Conservation (phyloP, 2,888 invertebrate genomes). For the Hololepta plana region DNA sequence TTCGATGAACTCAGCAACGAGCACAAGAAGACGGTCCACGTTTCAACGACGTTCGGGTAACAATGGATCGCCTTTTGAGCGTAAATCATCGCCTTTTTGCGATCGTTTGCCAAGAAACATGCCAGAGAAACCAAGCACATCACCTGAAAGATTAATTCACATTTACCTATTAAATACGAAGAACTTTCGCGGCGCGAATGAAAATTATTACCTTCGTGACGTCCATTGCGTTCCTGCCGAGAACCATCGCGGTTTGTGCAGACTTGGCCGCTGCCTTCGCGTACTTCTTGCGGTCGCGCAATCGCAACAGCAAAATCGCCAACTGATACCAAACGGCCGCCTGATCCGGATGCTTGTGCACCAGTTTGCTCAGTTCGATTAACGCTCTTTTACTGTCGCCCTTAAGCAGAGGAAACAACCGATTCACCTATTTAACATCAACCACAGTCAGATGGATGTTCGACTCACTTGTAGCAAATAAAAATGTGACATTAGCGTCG, state of each 20-base stretch:
- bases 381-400: conserved; percentile 27
- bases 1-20: no score
- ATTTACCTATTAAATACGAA: not conserved
- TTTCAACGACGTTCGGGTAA: conserved; percentile 50
- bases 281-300: conserved; percentile 21
- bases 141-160: conserved; percentile 23
- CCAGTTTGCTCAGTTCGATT: conserved; percentile 28
- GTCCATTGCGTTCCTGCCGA: conserved; percentile 31
- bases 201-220: conserved; percentile 30
- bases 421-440: not conserved
- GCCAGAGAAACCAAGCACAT: conserved; percentile 39
- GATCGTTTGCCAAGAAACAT: conserved; percentile 34
- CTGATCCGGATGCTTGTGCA: conserved; percentile 34
- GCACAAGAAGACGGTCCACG: conserved; percentile 44
- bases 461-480: conserved; percentile 31
- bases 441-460: conserved; percentile 1
- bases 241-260: conserved; percentile 42
- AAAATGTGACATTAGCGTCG: conserved; percentile 45
- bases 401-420: conserved; percentile 18
- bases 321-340: conserved; percentile 28
- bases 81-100: conserved; percentile 32
- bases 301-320: conserved; percentile 18
- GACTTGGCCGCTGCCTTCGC: conserved; percentile 38
- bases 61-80: conserved; percentile 58
- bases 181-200: no score